Base-by-base conservation (phyloP, 2,797 vertebrate species). In the Acanthis flammea region DNA sequence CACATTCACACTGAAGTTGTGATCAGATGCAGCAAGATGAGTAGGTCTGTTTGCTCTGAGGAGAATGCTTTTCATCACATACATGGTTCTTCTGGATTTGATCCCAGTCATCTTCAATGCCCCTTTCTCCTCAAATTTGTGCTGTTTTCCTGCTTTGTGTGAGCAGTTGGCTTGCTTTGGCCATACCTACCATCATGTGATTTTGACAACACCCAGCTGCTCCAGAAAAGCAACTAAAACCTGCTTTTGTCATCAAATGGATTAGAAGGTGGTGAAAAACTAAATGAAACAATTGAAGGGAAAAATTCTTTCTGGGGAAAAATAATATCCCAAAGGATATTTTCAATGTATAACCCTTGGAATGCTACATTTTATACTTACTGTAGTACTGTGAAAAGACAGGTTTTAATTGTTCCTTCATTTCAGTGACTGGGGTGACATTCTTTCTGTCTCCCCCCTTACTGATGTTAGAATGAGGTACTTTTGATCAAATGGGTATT, bases 11-110 rank as follows among this genome's bases (percentile, higher is more conserved):
- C 66, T 85, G 95, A 95, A 94, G 72, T 41, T 93, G 80, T 90
- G 91, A 88, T 94, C 86, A 72, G 84, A 77, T 86, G 76, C 92
- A 86, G 82, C 75, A 86, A 88, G 84, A 45, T 35, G 65, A 76
- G 61, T 76, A 19, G 65, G 71, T 89, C 83, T 92, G 93, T 95
- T 94, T 96, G 92, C 95, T 96, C 90, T 95, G 93, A 96, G 93
- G 93, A 94, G 88, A 94, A 90, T 71, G 58, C 76, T 96, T 73
- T 94, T 92, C 14, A 23, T 94, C 60, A 44, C n/a, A 6, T 44
- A 42, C 10, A 1, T 53, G 19, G 65, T 92, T 83, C 62, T 60
- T 12, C 47, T 79, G 76, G 47, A 50, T 78, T 74, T 86, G n/a
- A 68, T 88, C 80, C 58, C 48, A 21, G 0, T 88, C 55, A 25